A percentile compares a stretch with the other conserved stretches of the same genome.
Evolutionary conservation across 1,140 invertebrate species (phyloP).

Genomic region (Platyscapa corneri): DNA sequence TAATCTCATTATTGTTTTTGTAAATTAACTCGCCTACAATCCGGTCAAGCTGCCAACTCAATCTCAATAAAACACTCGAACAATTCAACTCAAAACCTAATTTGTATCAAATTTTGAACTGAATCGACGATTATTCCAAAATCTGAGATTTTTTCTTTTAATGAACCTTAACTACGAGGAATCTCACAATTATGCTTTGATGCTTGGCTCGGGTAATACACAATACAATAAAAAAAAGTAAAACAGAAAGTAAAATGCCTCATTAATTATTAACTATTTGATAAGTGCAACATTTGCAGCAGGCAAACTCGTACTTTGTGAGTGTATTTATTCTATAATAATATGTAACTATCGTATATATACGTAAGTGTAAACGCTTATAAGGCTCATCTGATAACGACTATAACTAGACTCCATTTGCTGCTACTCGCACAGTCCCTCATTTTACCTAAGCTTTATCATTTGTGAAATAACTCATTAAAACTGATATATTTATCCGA

Average conservation of each 20-base stretch:
- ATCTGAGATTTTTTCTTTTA: background rate
- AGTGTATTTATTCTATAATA: slow-evolving; percentile 42
- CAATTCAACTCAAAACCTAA: background rate
- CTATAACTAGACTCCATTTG: slow-evolving; percentile 64
- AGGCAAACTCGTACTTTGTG: slow-evolving; percentile 47
- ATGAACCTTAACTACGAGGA: slow-evolving; percentile 14
- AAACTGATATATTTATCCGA: background rate
- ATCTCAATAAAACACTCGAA: background rate
- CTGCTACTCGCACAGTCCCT: slow-evolving; percentile 55
- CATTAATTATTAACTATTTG: slow-evolving; percentile 35
- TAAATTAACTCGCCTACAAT: background rate
- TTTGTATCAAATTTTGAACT: background rate
- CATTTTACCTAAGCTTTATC: slow-evolving; percentile 14
- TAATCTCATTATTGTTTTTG: slow-evolving; percentile 36
- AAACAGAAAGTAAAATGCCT: slow-evolving; percentile 43
- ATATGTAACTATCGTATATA: slow-evolving; percentile 33
- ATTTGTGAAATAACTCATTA: background rate
- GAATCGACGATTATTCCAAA: background rate
- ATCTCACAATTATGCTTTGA: slow-evolving; percentile 52
- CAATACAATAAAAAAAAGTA: slow-evolving; percentile 25
- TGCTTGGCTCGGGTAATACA: slow-evolving; percentile 44
- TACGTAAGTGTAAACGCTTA: slow-evolving; percentile 60
- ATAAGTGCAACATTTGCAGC: slow-evolving; percentile 26
- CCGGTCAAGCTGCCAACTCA: slow-evolving; percentile 1
- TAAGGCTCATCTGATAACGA: slow-evolving; percentile 70